These are phyloP conservation scores for Drosophila nigrodunni DNA, from an alignment of 1,140 invertebrate genomes.

Conservation along the genomic window DNA sequence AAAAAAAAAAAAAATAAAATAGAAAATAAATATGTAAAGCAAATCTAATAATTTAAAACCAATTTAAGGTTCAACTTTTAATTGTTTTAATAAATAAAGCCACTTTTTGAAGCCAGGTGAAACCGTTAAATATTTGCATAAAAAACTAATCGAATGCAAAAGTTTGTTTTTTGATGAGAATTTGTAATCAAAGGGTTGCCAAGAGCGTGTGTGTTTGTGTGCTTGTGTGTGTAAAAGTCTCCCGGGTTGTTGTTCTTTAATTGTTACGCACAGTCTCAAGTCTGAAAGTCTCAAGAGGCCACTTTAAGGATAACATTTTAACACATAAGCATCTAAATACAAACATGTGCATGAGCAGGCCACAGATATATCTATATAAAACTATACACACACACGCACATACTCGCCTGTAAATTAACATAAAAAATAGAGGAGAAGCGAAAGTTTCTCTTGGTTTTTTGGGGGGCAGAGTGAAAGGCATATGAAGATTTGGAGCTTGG, in stretches of 20 bases:
- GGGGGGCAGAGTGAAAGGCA: background rate
- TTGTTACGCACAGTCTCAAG: slow-evolving; percentile 8
- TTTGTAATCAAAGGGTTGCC: slow-evolving; percentile 17
- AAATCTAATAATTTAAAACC: background rate
- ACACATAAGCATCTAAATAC: background rate
- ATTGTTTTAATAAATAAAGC: too few species aligned
- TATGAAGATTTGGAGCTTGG: slow-evolving; percentile 52
- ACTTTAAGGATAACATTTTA: background rate
- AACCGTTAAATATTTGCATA: background rate
- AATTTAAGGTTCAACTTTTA: too few species aligned
- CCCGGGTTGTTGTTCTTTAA: slow-evolving; percentile 22
- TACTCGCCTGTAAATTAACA: slow-evolving; percentile 49
- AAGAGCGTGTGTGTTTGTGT: slow-evolving; percentile 1
- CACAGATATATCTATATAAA: background rate
- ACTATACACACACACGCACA: background rate
- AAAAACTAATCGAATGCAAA: slow-evolving; percentile 11
- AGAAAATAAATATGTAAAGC: background rate
- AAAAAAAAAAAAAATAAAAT: background rate
- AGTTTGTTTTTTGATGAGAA: background rate
- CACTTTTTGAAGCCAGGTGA: too few species aligned
- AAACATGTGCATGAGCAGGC: background rate
- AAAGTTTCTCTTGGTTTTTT: background rate
- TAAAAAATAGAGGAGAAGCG: slow-evolving; percentile 29
- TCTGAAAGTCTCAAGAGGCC: slow-evolving; percentile 4
- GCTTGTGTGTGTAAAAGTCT: slow-evolving; percentile 6